phyloP scores from a whole-genome alignment of 2,797 vertebrate genomes.

The Clarias fuscus region DNA sequence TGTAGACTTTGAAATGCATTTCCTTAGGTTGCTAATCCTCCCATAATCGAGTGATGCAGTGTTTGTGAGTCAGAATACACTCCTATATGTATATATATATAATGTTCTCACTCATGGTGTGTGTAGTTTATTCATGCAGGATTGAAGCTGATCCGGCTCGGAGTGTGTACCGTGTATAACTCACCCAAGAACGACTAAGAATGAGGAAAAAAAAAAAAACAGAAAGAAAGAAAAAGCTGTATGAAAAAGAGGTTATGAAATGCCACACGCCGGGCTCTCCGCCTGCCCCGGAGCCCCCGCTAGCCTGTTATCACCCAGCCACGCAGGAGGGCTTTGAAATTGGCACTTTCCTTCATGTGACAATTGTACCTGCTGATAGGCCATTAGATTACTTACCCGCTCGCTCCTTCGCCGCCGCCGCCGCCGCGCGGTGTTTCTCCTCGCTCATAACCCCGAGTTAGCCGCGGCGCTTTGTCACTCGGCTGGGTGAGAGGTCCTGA shows the following conservation, averaged over 20 bases:
- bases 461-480: not conserved
- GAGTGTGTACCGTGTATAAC: slow-evolving; percentile 29
- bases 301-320: slow-evolving; percentile 65
- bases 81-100: not conserved
- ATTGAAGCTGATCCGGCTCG: not conserved
- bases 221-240: slow-evolving; percentile 42
- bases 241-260: slow-evolving; percentile 60
- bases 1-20: not conserved
- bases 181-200: slow-evolving; percentile 24
- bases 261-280: slow-evolving; percentile 40
- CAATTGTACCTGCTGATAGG: slow-evolving; percentile 67
- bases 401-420: slow-evolving; percentile 53
- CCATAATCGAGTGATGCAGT: not conserved
- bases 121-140: slow-evolving; percentile 15
- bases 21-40: not conserved
- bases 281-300: slow-evolving; percentile 56
- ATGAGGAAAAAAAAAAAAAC: slow-evolving; percentile 44
- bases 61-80: not conserved
- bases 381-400: slow-evolving; percentile 67
- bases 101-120: not conserved
- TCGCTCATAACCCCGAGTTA: slow-evolving; percentile 52
- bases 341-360: slow-evolving; percentile 69
- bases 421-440: slow-evolving; percentile 41
- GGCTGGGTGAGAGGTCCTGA: slow-evolving; percentile 26
- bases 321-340: slow-evolving; percentile 66